Conservation (phyloP, 2,888 invertebrate genomes). For the Nymphalis c-album region DNA sequence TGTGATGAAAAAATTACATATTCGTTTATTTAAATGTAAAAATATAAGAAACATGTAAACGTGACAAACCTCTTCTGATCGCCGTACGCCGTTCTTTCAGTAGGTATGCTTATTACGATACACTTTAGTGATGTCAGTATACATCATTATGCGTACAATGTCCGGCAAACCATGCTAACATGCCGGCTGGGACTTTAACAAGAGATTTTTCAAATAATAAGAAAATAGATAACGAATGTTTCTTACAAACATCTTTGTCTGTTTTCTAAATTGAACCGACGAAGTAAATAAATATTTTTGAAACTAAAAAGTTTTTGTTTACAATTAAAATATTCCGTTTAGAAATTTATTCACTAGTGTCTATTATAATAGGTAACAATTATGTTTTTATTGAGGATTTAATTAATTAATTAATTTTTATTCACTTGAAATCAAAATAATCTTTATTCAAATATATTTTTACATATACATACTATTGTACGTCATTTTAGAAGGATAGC, state of each 20-base stretch:
- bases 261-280: neutral
- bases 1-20: too few relatives aligned
- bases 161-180: conserved; percentile 59
- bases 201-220: conserved; percentile 33
- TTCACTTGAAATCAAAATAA: too few relatives aligned
- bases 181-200: conserved; percentile 50
- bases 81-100: conserved; percentile 59
- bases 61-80: conserved; percentile 37
- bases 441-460: too few relatives aligned
- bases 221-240: conserved; percentile 28
- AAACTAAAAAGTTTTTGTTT: neutral
- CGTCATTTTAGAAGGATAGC: too few relatives aligned
- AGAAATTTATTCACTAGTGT: too few relatives aligned
- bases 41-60: neutral
- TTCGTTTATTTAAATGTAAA: neutral
- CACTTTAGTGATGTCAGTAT: conserved; percentile 67
- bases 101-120: conserved; percentile 67
- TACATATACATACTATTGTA: too few relatives aligned
- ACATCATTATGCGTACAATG: conserved; percentile 70
- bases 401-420: too few relatives aligned
- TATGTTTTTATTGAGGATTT: too few relatives aligned
- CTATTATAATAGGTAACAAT: too few relatives aligned
- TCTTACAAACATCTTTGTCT: conserved; percentile 6
- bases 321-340: too few relatives aligned
- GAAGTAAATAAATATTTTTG: neutral